phyloP scores from a whole-genome alignment of 2,888 invertebrate species.

The Scaptomyza tumidula region DNA sequence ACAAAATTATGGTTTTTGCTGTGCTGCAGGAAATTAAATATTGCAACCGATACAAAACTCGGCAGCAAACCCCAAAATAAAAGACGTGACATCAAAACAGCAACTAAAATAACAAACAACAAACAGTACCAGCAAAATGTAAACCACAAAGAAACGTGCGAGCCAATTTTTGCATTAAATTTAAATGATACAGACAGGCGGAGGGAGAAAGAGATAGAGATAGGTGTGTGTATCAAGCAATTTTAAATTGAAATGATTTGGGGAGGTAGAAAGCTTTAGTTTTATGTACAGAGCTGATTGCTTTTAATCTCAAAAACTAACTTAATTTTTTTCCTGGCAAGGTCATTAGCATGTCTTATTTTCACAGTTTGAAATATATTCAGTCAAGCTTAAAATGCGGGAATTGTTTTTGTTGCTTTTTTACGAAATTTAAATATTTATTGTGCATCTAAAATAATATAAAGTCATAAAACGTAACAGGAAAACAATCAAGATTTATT shows the following conservation, averaged over 20 bases:
- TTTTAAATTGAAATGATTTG: background rate
- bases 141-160: constrained; percentile 62
- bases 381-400: too few species aligned
- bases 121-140: constrained; percentile 57
- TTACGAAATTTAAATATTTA: constrained; percentile 5
- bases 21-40: constrained; percentile 58
- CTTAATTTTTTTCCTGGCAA: too few species aligned
- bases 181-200: constrained; percentile 32
- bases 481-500: constrained; percentile 9
- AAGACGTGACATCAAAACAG: constrained; percentile 56
- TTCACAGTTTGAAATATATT: too few species aligned
- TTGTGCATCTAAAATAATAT: constrained; percentile 5
- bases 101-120: constrained; percentile 23
- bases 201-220: background rate
- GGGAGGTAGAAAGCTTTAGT: background rate
- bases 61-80: constrained; percentile 40
- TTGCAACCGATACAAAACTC: constrained; percentile 41
- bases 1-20: constrained; percentile 40
- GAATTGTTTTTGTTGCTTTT: too few species aligned
- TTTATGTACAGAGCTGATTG: too few species aligned
- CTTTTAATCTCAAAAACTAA: too few species aligned
- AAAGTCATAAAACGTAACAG: constrained; percentile 14
- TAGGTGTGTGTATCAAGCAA: background rate
- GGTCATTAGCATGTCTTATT: too few species aligned
- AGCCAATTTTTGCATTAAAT: constrained; percentile 58